Evolutionary conservation across 2,797 vertebrate genomes (phyloP).

Genomic region (Spea hammondii): DNA sequence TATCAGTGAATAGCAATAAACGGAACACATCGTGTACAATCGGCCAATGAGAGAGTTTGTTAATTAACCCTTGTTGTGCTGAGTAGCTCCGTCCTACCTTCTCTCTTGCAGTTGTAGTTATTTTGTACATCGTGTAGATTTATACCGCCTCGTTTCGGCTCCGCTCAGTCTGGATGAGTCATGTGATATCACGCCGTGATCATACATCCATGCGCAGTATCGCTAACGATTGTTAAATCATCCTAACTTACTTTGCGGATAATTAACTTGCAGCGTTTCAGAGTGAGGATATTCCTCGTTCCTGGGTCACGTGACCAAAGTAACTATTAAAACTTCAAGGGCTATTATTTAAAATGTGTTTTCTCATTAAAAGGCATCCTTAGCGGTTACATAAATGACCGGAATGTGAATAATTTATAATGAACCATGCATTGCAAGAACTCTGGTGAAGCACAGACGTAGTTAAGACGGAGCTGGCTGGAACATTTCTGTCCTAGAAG

Average conservation of each 20-base stretch:
- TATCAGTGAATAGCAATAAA: no score
- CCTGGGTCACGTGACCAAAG: constrained; percentile 56
- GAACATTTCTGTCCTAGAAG: constrained; percentile 11
- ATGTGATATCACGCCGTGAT: constrained; percentile 15
- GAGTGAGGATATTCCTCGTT: constrained; percentile 60
- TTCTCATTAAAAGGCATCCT: constrained; percentile 59
- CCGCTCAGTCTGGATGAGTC: constrained; percentile 24
- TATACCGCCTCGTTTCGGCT: background rate
- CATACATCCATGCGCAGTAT: constrained; percentile 19
- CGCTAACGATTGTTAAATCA: constrained; percentile 42
- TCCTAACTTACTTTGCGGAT: constrained; percentile 53
- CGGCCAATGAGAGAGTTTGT: no score
- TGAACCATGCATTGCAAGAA: constrained; percentile 47
- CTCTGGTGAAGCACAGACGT: constrained; percentile 37
- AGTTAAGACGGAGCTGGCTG: constrained; percentile 17
- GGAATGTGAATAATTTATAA: constrained; percentile 59
- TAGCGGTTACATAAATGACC: constrained; percentile 58
- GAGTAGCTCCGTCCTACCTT: background rate
- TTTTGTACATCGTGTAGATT: constrained; percentile 10
- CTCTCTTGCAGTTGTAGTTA: background rate
- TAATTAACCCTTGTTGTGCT: background rate
- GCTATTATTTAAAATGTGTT: constrained; percentile 63
- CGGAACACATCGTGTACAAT: no score
- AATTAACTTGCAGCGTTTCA: constrained; percentile 55
- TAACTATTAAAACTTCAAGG: constrained; percentile 62